Evolutionary conservation across 2,888 invertebrate species (phyloP).

Genomic region (Ommatoiulus sabulosus): DNA sequence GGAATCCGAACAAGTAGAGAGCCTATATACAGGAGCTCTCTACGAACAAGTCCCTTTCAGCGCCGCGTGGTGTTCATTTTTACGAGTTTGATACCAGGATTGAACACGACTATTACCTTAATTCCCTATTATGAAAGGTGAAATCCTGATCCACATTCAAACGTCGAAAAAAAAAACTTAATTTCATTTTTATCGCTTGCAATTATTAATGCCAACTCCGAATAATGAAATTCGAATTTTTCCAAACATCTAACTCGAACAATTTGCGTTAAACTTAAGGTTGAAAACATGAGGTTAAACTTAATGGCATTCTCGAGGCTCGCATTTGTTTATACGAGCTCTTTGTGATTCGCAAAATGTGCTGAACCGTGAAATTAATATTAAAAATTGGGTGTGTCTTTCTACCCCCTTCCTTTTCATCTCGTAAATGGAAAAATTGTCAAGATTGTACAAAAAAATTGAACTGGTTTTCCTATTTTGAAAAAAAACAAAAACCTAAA

Average conservation of each 20-base stretch:
- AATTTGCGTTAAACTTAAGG: too few species aligned
- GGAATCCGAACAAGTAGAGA: too few species aligned
- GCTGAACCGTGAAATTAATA: neutral
- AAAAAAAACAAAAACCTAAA: too few species aligned
- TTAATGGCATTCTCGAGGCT: neutral
- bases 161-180: too few species aligned
- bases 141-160: neutral
- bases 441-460: neutral
- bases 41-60: neutral
- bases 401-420: constrained; percentile 20
- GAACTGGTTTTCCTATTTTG: constrained; percentile 1
- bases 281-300: too few species aligned
- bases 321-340: neutral
- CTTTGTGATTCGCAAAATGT: neutral
- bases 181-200: neutral
- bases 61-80: too few species aligned
- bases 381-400: constrained; percentile 10
- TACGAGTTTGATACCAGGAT: too few species aligned
- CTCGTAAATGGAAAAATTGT: neutral
- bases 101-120: neutral
- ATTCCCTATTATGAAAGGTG: neutral
- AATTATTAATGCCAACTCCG: neutral
- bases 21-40: neutral
- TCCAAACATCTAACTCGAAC: neutral
- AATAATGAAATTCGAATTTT: neutral